A percentile compares a stretch with the other conserved stretches of the same genome.
phyloP scores from a whole-genome alignment of 1,140 invertebrate species.

The Calosoma granatense region DNA sequence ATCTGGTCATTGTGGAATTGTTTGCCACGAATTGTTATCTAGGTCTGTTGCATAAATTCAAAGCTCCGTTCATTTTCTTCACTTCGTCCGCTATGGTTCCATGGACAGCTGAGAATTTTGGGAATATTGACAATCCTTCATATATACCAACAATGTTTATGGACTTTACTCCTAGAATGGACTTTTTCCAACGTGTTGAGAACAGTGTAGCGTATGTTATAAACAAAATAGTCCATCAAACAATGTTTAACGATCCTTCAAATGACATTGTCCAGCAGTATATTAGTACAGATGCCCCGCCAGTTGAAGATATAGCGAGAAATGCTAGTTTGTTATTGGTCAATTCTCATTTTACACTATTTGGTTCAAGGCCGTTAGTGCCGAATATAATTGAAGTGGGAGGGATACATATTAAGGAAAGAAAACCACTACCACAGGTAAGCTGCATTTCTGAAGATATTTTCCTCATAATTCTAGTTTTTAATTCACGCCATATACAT shows the following conservation, averaged over 20 bases:
- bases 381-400: conserved; percentile 52
- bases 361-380: conserved; percentile 41
- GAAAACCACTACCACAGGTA: conserved; percentile 41
- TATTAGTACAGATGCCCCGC: conserved; percentile 41
- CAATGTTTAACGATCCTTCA: not conserved
- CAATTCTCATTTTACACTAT: conserved; percentile 49
- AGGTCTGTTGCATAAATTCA: conserved; percentile 22
- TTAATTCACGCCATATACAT: no score
- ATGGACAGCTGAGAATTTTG: conserved; percentile 20
- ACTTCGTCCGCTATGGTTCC: conserved; percentile 22
- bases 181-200: conserved; percentile 33
- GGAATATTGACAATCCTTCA: conserved; percentile 23
- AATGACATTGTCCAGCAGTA: conserved; percentile 21
- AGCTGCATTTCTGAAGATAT: conserved; percentile 21
- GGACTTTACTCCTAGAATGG: conserved; percentile 33
- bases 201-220: conserved; percentile 31
- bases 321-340: conserved; percentile 47
- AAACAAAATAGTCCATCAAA: not conserved
- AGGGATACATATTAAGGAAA: conserved; percentile 46
- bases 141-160: conserved; percentile 34
- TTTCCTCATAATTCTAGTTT: no score
- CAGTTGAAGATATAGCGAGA: conserved; percentile 41
- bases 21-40: conserved; percentile 28
- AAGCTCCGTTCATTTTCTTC: conserved; percentile 22
- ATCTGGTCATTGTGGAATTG: conserved; percentile 23